A percentile compares a stretch with the other conserved stretches of the same genome.
These are phyloP conservation scores for Nymphalis polychloros DNA, from an alignment of 2,888 invertebrate species.

Conservation along the genomic window DNA sequence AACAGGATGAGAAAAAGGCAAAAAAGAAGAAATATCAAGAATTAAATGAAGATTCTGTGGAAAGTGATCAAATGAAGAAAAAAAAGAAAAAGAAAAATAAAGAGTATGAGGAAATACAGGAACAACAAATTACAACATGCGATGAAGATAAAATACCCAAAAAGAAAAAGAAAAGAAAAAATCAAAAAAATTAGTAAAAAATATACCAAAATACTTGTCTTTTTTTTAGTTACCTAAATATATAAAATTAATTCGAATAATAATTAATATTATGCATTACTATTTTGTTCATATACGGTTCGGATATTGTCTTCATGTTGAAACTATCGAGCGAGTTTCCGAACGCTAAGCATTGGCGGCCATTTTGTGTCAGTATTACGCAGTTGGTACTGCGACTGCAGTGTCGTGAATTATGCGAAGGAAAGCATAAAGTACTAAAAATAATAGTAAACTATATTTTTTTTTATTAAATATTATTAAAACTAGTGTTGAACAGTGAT, in stretches of 20 bases:
- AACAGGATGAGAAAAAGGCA: constrained; percentile 43
- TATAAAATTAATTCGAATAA: not conserved
- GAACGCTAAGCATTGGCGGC: constrained; percentile 31
- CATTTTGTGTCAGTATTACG: constrained; percentile 33
- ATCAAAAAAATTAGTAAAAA: constrained; percentile 46
- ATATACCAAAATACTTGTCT: constrained; percentile 10
- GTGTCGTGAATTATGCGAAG: not conserved
- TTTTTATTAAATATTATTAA: not conserved
- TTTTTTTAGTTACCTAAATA: not conserved
- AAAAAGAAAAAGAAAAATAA: constrained; percentile 33
- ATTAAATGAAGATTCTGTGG: constrained; percentile 31
- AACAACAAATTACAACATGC: constrained; percentile 37
- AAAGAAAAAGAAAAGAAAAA: constrained; percentile 68
- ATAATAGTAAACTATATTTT: not conserved
- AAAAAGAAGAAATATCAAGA: constrained; percentile 42
- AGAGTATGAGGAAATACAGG: constrained; percentile 31
- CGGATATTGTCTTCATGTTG: no score
- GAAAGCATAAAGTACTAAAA: not conserved
- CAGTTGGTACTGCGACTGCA: constrained; percentile 18
- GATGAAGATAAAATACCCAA: constrained; percentile 54
- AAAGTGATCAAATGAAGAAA: constrained; percentile 17
- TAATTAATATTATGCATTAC: not conserved
- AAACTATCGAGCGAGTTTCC: constrained; percentile 23
- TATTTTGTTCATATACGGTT: not conserved
- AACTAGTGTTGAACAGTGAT: not conserved